A percentile compares a stretch with the other conserved stretches of the same genome.
Conservation (phyloP, 2,888 invertebrate genomes). For the Mesorhabditis spiculigera region DNA sequence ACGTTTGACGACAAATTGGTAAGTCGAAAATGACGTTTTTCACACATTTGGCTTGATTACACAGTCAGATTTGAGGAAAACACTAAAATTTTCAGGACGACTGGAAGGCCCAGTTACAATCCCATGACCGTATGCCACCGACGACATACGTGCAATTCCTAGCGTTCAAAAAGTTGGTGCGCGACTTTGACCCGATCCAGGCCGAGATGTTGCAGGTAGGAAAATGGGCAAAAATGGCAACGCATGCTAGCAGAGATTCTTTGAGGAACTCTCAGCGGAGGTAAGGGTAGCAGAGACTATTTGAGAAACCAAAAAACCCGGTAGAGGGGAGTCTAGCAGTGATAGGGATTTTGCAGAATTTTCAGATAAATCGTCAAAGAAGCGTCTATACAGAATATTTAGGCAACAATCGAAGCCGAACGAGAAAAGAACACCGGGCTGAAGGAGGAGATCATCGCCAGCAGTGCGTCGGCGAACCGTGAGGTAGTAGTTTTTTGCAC, state of each 20-base stretch:
- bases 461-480: background rate
- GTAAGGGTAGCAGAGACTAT: too few relatives aligned
- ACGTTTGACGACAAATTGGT: background rate
- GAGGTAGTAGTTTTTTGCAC: background rate
- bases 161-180: background rate
- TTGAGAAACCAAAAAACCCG: too few relatives aligned
- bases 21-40: background rate
- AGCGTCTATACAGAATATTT: background rate
- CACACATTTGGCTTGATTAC: background rate
- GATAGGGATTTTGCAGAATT: too few relatives aligned
- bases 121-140: background rate
- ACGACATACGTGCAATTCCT: background rate
- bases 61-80: too few relatives aligned
- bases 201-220: background rate
- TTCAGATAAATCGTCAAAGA: too few relatives aligned
- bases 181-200: constrained; percentile 1
- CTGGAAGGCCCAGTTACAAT: background rate
- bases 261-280: too few relatives aligned
- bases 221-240: too few relatives aligned
- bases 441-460: background rate
- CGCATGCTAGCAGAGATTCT: too few relatives aligned
- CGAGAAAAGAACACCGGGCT: background rate
- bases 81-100: too few relatives aligned
- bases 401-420: background rate
- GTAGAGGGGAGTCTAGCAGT: too few relatives aligned